These are phyloP conservation scores for Clarias laeviceps DNA, from an alignment of 2,797 vertebrate species.

Conservation along the genomic window DNA sequence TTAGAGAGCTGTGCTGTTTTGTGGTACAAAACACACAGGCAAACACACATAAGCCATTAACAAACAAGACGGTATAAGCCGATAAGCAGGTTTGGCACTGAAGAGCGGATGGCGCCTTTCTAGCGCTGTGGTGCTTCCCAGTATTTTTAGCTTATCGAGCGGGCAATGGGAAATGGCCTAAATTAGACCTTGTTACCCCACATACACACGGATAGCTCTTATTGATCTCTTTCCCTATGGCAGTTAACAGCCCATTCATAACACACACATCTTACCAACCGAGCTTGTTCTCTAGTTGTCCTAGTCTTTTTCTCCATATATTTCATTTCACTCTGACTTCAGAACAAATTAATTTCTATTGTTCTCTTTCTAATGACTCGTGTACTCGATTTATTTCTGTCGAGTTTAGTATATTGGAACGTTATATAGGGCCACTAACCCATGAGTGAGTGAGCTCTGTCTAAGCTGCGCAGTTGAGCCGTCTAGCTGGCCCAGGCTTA, in stretches of 20 bases:
- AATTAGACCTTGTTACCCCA: slow-evolving; percentile 60
- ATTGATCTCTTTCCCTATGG: slow-evolving; percentile 56
- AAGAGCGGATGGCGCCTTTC: slow-evolving; percentile 15
- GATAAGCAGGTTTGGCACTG: slow-evolving; percentile 14
- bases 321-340: not conserved
- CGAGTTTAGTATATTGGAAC: not conserved
- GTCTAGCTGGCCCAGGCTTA: slow-evolving; percentile 36
- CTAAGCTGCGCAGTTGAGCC: slow-evolving; percentile 9
- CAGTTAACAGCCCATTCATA: slow-evolving; percentile 34
- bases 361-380: not conserved
- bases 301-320: not conserved
- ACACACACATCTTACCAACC: slow-evolving; percentile 13
- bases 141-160: slow-evolving; percentile 63
- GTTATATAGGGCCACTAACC: not conserved
- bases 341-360: slow-evolving; percentile 12
- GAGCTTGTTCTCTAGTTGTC: not conserved
- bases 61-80: slow-evolving; percentile 32
- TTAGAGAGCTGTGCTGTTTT: not conserved
- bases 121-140: not conserved
- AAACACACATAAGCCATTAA: slow-evolving; percentile 20
- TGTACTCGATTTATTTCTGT: not conserved
- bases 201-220: slow-evolving; percentile 58
- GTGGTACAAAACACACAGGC: not conserved
- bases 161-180: slow-evolving; percentile 62
- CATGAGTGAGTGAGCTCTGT: not conserved